Evolutionary conservation across 2,797 vertebrate species (phyloP).

Genomic region (Podarcis lilfordi): DNA sequence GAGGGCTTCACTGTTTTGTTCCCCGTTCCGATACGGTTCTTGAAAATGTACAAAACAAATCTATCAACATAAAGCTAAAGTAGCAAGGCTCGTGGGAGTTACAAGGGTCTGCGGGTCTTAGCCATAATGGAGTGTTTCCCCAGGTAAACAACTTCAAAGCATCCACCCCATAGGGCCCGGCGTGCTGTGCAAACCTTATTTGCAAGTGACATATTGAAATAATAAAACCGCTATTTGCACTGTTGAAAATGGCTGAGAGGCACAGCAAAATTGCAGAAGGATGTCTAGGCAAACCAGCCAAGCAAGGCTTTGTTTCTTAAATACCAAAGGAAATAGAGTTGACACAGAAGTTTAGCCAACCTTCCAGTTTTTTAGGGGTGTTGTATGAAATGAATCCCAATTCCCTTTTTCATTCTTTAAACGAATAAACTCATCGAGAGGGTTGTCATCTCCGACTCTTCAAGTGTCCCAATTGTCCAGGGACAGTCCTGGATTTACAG

Average conservation of each 20-base stretch:
- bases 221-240: not conserved
- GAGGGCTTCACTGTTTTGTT: not conserved
- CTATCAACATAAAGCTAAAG: not conserved
- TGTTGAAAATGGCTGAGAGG: conserved; percentile 10
- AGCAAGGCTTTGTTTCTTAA: not conserved
- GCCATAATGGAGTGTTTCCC: not conserved
- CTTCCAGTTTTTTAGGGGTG: not conserved
- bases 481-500: too few species aligned
- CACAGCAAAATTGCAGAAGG: not conserved
- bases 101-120: not conserved
- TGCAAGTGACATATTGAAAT: conserved; percentile 33
- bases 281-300: not conserved
- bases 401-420: not conserved
- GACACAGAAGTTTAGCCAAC: not conserved
- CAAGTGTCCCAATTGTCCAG: too few species aligned
- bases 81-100: not conserved
- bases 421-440: not conserved
- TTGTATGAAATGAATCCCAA: not conserved
- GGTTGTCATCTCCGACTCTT: not conserved
- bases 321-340: rapidly evolving
- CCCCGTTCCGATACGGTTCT: not conserved
- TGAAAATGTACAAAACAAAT: not conserved
- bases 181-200: not conserved
- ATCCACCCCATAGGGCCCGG: not conserved
- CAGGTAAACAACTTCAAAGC: not conserved